These are phyloP conservation scores for Drosophila emarginata DNA, from an alignment of 2,888 invertebrate genomes.

Conservation along the genomic window DNA sequence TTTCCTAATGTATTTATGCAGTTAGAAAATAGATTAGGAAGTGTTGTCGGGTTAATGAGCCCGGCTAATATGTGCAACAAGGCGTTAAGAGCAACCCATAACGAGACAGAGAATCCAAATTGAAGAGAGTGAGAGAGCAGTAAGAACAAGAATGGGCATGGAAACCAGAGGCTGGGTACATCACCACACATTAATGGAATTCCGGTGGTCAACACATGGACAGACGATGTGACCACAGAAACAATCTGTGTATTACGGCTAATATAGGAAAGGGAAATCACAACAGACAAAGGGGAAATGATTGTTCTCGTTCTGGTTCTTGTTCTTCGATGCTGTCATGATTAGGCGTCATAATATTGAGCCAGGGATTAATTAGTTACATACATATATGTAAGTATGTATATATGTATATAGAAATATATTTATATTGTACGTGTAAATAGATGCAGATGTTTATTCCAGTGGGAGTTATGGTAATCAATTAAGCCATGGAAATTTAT, in stretches of 20 bases:
- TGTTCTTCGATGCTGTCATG: slow-evolving; percentile 31
- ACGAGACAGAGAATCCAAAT: slow-evolving; percentile 28
- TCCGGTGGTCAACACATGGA: slow-evolving; percentile 27
- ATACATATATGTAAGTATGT: slow-evolving; percentile 3
- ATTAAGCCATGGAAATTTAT: neutral
- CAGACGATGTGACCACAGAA: slow-evolving; percentile 17
- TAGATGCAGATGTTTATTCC: neutral
- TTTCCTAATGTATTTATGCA: slow-evolving; percentile 58
- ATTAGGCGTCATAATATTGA: slow-evolving; percentile 46
- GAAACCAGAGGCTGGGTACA: neutral
- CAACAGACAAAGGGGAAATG: neutral
- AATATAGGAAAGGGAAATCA: neutral
- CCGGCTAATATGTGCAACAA: slow-evolving; percentile 69
- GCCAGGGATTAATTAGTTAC: slow-evolving; percentile 42
- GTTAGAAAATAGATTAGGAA: slow-evolving; percentile 50
- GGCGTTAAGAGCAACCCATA: slow-evolving; percentile 55
- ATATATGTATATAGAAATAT: neutral
- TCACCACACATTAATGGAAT: slow-evolving; percentile 34
- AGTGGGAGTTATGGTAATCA: neutral
- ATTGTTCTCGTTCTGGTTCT: slow-evolving; percentile 34
- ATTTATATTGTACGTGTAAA: neutral
- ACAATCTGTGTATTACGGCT: slow-evolving; percentile 13
- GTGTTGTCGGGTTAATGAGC: slow-evolving; percentile 49
- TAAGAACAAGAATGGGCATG: slow-evolving; percentile 28
- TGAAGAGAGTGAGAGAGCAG: too few species aligned